Percentiles rank a stretch among this genome's conserved stretches.
These are phyloP conservation scores for Lepus townsendii DNA, from an alignment of 2,797 vertebrate species.

Conservation along the genomic window DNA sequence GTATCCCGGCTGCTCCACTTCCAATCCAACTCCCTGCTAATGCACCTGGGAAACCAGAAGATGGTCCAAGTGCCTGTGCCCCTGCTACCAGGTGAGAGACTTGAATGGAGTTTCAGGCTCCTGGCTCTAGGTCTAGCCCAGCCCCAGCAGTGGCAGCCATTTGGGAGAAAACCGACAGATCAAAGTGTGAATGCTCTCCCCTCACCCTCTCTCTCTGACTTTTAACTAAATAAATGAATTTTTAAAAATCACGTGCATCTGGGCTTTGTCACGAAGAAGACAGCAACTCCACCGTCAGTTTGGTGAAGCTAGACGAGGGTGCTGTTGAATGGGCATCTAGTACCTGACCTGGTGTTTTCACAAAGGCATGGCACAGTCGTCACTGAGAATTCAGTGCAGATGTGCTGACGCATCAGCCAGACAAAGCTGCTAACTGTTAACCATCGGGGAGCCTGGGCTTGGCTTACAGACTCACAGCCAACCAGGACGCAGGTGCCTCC, in stretches of 20 bases:
- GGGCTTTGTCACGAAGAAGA: constrained; percentile 34
- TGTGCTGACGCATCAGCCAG: neutral
- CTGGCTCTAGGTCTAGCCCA: too few species aligned
- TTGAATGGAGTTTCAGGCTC: too few species aligned
- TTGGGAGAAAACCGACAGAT: too few species aligned
- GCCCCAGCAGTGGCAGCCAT: too few species aligned
- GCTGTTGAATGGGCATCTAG: neutral
- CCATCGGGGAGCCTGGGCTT: neutral
- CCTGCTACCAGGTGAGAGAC: too few species aligned
- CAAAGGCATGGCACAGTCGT: neutral
- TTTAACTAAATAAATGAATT: too few species aligned
- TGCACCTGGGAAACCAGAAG: too few species aligned
- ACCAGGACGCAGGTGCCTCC: neutral
- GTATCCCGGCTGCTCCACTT: too few species aligned
- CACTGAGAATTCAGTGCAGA: constrained; percentile 43
- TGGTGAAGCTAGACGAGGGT: neutral
- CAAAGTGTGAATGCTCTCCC: too few species aligned
- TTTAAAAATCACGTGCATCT: constrained; percentile 14
- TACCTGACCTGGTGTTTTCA: constrained; percentile 26
- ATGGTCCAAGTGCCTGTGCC: too few species aligned
- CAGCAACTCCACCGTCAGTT: neutral
- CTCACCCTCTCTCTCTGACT: too few species aligned
- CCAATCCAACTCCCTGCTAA: too few species aligned
- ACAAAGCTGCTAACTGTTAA: neutral
- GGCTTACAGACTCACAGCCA: neutral